phyloP scores from a whole-genome alignment of 2,888 invertebrate species.

The Hydraecia micacea region DNA sequence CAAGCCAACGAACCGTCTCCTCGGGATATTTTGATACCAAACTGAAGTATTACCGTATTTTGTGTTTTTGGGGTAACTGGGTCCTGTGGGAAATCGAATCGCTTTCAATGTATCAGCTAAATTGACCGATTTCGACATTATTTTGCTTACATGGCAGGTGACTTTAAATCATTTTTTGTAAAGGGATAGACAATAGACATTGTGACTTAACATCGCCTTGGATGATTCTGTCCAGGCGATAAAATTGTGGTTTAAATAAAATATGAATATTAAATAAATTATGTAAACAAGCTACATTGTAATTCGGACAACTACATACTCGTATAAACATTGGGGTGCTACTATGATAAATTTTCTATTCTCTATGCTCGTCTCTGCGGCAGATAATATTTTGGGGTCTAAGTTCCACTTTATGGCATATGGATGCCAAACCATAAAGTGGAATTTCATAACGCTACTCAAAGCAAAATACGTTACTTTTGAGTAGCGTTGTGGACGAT shows the following conservation, averaged over 20 bases:
- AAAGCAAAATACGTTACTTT: too few relatives aligned
- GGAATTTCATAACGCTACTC: too few relatives aligned
- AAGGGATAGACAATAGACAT: too few relatives aligned
- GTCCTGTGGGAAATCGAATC: slow-evolving; percentile 47
- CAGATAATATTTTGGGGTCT: not conserved
- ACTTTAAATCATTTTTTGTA: too few relatives aligned
- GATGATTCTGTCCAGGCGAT: too few relatives aligned
- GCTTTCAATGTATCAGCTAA: slow-evolving; percentile 35
- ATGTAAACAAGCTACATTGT: slow-evolving; percentile 33
- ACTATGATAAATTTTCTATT: not conserved
- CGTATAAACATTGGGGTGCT: not conserved
- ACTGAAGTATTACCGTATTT: slow-evolving; percentile 24
- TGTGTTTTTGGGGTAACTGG: not conserved
- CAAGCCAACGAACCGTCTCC: slow-evolving; percentile 47
- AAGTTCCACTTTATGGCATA: not conserved
- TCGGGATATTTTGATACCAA: slow-evolving; percentile 20
- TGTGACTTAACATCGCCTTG: too few relatives aligned
- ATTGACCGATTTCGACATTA: slow-evolving; percentile 17
- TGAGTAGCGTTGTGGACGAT: too few relatives aligned
- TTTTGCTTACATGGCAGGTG: too few relatives aligned
- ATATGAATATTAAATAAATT: not conserved
- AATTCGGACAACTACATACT: slow-evolving; percentile 3
- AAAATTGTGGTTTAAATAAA: too few relatives aligned
- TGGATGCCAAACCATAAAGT: too few relatives aligned
- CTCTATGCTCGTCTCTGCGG: not conserved